Conservation (phyloP, 2,113 vertebrate species). For the Aspiorhynchus laticeps region DNA sequence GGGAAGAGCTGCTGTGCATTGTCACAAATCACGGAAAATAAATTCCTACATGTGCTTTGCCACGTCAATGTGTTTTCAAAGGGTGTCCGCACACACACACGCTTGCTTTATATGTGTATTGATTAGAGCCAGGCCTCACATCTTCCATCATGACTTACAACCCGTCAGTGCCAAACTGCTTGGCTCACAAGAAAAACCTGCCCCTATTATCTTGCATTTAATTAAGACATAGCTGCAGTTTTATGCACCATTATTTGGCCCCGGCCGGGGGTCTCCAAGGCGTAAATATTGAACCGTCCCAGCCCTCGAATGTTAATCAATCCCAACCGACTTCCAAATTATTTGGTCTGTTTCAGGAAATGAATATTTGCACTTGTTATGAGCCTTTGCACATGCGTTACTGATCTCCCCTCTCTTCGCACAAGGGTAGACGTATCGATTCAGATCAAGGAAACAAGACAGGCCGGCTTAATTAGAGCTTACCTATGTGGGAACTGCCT, state of each 20-base stretch:
- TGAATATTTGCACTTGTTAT: constrained; percentile 72
- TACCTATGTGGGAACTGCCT: constrained; percentile 68
- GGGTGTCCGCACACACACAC: constrained; percentile 39
- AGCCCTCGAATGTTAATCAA: constrained; percentile 81
- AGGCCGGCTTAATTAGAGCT: constrained; percentile 76
- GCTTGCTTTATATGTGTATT: constrained; percentile 80
- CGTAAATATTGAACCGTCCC: constrained; percentile 82
- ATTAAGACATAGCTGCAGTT: constrained; percentile 84
- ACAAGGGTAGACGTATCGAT: constrained; percentile 68
- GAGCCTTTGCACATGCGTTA: constrained; percentile 62
- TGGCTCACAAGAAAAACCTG: constrained; percentile 69
- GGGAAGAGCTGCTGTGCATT: constrained; percentile 4
- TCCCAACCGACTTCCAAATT: constrained; percentile 80
- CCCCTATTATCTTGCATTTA: constrained; percentile 82
- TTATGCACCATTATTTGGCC: constrained; percentile 80
- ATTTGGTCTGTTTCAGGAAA: constrained; percentile 82
- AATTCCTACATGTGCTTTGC: not conserved
- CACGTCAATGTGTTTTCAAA: not conserved
- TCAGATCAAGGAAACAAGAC: constrained; percentile 66
- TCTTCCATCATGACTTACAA: constrained; percentile 81
- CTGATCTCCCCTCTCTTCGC: constrained; percentile 55
- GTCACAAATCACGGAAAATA: constrained; percentile 51
- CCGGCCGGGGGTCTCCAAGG: constrained; percentile 76
- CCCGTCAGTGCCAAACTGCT: constrained; percentile 76
- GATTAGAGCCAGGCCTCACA: constrained; percentile 74